Base-by-base conservation (phyloP, 2,113 vertebrate genomes). In the Probosciger aterrimus region DNA sequence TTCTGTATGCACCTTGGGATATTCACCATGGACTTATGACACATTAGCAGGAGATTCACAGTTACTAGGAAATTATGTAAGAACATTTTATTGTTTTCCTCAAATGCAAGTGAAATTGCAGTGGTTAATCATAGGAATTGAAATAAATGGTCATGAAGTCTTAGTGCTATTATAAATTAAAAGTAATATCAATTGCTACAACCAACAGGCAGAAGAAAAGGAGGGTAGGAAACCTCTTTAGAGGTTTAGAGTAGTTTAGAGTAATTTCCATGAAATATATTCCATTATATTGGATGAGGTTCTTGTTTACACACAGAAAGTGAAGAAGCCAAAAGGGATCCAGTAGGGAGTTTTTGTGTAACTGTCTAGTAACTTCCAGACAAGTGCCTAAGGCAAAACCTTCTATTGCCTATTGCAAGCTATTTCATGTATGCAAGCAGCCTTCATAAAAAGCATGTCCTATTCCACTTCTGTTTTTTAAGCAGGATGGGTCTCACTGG, bases 111-210 rank as follows among this genome's bases (percentile, higher is more conserved):
- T 91, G 76, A 84, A 97, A 95, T 94, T 92, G 93, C 76, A 89
- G 33, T 91, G 87, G 96, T 81, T 97, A 97, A 96, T 96, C 91
- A 96, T 53, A 96, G 86, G 77, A 93, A 95, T 73, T 92, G 89
- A 92, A 98, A 83, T 83, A 96, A 97, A 95, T 60, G 27, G 30
- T 92, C 57, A 92, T 49, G 47, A 96, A 64, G 35, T 91, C 81
- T 83, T 91, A 86, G 65, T 63, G 67, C 30, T 87, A 59, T 49
- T 91, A 91, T 46, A 85, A 95, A 89, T 33, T 77, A 87, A 65
- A 92, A 85, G 33, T 52, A 88, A 0, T 55, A 94, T 50, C n/a
- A 94, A 47, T 68, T 90, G 77, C 28, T 82, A 43, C 46, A 64
- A 9, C 11, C 22, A 73, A 71, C 24, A 10, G 28, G 47, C 24